Percentiles rank a stretch among this genome's conserved stretches.
These are phyloP conservation scores for Muraenolepis orangiensis DNA, from an alignment of 2,797 vertebrate species.

Conservation along the genomic window DNA sequence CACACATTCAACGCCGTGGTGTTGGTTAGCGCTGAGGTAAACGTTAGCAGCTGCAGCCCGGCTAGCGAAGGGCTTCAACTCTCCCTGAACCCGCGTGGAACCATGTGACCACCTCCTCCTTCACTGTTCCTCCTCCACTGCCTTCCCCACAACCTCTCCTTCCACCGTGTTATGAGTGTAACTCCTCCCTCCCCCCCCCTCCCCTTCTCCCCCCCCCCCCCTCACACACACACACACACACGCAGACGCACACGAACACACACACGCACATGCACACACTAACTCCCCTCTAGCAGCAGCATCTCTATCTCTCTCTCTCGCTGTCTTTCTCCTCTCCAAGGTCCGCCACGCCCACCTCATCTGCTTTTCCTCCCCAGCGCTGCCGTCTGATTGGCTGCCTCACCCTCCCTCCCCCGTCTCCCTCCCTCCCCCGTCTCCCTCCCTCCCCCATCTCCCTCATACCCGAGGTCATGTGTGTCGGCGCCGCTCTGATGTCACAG, in stretches of 20 bases:
- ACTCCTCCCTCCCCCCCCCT: slow-evolving; percentile 32
- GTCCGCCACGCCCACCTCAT: not conserved
- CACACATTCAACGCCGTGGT: slow-evolving; percentile 42
- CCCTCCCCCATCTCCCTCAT: slow-evolving; percentile 5
- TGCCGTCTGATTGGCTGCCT: slow-evolving; percentile 6
- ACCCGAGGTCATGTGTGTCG: slow-evolving; percentile 24
- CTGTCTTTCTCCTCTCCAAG: not conserved
- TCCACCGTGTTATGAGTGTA: not conserved
- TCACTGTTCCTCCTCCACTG: slow-evolving; percentile 61
- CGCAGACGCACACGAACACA: slow-evolving; percentile 8
- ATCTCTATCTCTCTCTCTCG: not conserved
- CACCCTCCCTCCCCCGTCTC: not conserved
- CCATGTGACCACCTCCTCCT: slow-evolving; percentile 67
- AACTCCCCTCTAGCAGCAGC: not conserved
- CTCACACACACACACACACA: slow-evolving; percentile 5
- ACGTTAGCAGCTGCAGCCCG: slow-evolving; percentile 72
- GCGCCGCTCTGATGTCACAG: slow-evolving; percentile 40
- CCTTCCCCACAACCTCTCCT: slow-evolving; percentile 19
- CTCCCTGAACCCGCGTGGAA: slow-evolving; percentile 70
- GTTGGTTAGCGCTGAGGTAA: slow-evolving; percentile 60
- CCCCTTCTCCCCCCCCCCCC: slow-evolving; percentile 25
- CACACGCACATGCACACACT: not conserved
- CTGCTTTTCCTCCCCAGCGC: not conserved
- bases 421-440: not conserved
- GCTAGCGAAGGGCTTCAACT: slow-evolving; percentile 68